Evolutionary conservation across 2,797 vertebrate species (phyloP).

Genomic region (Mastacembelus armatus): DNA sequence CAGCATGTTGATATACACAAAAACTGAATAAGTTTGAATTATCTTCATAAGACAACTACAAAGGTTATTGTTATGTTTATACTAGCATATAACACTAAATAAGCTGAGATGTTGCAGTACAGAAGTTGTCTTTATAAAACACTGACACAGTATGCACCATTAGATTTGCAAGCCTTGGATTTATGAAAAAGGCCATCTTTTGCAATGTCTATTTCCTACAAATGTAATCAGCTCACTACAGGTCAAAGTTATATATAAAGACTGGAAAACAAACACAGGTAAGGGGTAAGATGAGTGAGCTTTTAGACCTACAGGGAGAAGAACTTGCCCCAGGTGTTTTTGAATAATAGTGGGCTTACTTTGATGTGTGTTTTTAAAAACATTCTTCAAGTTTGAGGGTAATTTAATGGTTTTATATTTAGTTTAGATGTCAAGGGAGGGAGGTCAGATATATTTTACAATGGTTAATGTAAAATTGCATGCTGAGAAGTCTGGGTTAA

Average conservation of each 20-base stretch:
- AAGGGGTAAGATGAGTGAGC: neutral
- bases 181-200: neutral
- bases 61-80: too few relatives aligned
- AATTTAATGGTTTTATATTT: conserved; percentile 18
- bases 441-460: neutral
- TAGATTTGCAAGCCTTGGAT: neutral
- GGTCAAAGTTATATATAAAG: neutral
- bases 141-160: neutral
- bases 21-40: too few relatives aligned
- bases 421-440: conserved; percentile 8
- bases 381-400: neutral
- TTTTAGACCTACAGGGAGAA: neutral
- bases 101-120: too few relatives aligned
- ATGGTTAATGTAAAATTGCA: conserved; percentile 14
- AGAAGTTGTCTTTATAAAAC: neutral
- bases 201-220: neutral
- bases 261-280: neutral
- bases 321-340: neutral
- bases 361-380: conserved; percentile 12
- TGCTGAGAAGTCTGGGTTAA: conserved; percentile 38
- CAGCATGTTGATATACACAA: too few relatives aligned
- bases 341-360: conserved; percentile 12
- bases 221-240: neutral
- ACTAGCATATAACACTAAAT: too few relatives aligned
- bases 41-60: too few relatives aligned